Evolutionary conservation across 2,113 vertebrate genomes (phyloP).

Genomic region (Neolamprologus kungweensis): DNA sequence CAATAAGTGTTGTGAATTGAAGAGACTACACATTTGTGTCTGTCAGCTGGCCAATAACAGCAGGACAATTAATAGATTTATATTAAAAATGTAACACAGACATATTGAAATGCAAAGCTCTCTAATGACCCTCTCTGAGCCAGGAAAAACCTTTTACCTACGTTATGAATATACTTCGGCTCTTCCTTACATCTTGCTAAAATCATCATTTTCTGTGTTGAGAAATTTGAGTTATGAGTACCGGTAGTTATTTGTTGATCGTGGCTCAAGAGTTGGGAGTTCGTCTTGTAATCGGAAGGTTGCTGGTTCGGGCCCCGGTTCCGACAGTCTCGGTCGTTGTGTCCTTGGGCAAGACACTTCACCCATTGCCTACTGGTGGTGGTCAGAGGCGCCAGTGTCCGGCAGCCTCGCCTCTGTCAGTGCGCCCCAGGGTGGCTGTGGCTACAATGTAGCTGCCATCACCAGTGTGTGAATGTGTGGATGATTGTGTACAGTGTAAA

Average conservation of each 20-base stretch:
- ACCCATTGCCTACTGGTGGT: too few relatives aligned
- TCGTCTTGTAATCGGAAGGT: rapidly evolving
- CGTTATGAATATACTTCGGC: not conserved
- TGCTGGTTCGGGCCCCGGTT: rapidly evolving
- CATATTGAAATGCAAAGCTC: not conserved
- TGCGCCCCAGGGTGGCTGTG: too few relatives aligned
- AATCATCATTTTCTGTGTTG: not conserved
- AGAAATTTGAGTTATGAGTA: not conserved
- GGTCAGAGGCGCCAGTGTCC: too few relatives aligned
- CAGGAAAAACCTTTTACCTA: not conserved
- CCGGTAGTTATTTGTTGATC: not conserved
- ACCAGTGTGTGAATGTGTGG: rapidly evolving
- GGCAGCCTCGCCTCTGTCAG: too few relatives aligned
- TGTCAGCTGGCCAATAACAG: not conserved
- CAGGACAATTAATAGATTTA: not conserved
- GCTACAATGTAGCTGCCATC: too few relatives aligned
- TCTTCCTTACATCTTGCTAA: not conserved
- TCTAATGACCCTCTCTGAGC: not conserved
- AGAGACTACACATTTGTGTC: not conserved
- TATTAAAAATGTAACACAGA: not conserved
- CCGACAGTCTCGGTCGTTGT: rapidly evolving
- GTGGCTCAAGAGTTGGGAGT: too few relatives aligned
- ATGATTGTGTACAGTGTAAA: rapidly evolving
- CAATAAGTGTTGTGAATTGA: not conserved
- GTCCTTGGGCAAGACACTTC: too few relatives aligned